These are phyloP conservation scores for Exephanes ischioxanthus DNA, from an alignment of 2,888 invertebrate species.

Conservation along the genomic window DNA sequence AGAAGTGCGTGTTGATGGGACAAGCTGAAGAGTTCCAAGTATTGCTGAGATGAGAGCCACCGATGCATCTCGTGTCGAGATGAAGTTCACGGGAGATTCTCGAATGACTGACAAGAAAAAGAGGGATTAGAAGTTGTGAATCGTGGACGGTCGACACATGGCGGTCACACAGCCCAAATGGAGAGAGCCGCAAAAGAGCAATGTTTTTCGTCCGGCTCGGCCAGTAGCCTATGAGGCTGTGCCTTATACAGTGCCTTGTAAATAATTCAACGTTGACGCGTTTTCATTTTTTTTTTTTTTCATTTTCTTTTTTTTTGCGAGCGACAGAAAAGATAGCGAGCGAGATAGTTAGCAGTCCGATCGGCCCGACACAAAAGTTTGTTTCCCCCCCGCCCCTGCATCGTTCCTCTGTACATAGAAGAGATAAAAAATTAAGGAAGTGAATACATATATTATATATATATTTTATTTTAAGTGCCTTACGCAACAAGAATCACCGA, in stretches of 20 bases:
- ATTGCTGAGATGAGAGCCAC: constrained; percentile 29
- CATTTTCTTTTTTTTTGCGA: constrained; percentile 3
- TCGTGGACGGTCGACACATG: constrained; percentile 35
- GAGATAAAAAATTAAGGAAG: constrained; percentile 56
- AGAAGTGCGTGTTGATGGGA: constrained; percentile 39
- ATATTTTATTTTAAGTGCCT: constrained; percentile 83
- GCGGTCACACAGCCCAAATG: neutral
- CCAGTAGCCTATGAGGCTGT: constrained; percentile 81
- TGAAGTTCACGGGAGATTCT: constrained; percentile 19
- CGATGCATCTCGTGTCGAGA: constrained; percentile 32
- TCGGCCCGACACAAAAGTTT: constrained; percentile 34
- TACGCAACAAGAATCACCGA: constrained; percentile 85
- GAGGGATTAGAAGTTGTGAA: constrained; percentile 13
- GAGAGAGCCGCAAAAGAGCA: constrained; percentile 1
- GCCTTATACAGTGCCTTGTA: constrained; percentile 83
- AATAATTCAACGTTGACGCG: constrained; percentile 69
- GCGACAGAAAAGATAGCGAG: constrained; percentile 45
- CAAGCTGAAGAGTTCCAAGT: constrained; percentile 43
- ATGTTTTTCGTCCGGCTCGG: constrained; percentile 69
- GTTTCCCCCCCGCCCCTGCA: constrained; percentile 27
- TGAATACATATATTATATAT: constrained; percentile 68
- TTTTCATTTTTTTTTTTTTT: constrained; percentile 37
- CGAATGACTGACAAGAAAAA: constrained; percentile 36
- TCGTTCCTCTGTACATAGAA: constrained; percentile 71
- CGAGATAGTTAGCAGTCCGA: constrained; percentile 48